phyloP scores from a whole-genome alignment of 2,797 vertebrate genomes.

The Garrulus glandarius region DNA sequence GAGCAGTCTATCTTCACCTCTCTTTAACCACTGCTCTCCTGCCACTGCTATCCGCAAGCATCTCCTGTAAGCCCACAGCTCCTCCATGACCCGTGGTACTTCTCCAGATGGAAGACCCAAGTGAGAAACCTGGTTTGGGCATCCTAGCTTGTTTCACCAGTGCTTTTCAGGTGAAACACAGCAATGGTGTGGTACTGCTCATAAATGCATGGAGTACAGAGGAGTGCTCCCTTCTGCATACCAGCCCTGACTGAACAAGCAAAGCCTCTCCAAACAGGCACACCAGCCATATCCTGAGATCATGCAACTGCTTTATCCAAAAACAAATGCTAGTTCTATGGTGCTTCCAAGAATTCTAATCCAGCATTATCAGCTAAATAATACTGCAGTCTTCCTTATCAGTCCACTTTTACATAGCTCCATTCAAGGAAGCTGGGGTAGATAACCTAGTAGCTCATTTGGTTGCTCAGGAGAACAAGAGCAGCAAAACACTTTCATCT shows the following conservation, averaged over 20 bases:
- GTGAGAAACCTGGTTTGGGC: not conserved
- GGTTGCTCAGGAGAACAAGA: not conserved
- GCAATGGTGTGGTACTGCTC: not conserved
- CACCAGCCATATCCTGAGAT: not conserved
- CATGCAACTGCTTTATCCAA: constrained; percentile 6
- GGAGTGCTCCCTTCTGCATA: not conserved
- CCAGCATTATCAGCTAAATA: not conserved
- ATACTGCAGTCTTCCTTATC: not conserved
- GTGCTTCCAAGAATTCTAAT: not conserved
- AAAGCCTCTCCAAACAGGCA: constrained; percentile 21
- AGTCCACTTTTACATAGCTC: not conserved
- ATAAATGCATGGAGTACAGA: accelerated
- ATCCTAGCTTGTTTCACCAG: not conserved
- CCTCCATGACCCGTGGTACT: not conserved
- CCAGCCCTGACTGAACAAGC: not conserved
- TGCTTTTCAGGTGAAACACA: not conserved
- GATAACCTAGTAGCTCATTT: not conserved
- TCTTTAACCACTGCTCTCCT: not conserved
- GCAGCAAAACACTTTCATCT: not conserved
- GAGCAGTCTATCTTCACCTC: not conserved
- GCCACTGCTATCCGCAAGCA: accelerated
- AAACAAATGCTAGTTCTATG: not conserved
- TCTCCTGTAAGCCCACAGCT: not conserved
- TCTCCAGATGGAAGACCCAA: not conserved
- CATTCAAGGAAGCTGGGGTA: not conserved